Base-by-base conservation (phyloP, 1,140 invertebrate species). In the Drosophila murphyi region DNA sequence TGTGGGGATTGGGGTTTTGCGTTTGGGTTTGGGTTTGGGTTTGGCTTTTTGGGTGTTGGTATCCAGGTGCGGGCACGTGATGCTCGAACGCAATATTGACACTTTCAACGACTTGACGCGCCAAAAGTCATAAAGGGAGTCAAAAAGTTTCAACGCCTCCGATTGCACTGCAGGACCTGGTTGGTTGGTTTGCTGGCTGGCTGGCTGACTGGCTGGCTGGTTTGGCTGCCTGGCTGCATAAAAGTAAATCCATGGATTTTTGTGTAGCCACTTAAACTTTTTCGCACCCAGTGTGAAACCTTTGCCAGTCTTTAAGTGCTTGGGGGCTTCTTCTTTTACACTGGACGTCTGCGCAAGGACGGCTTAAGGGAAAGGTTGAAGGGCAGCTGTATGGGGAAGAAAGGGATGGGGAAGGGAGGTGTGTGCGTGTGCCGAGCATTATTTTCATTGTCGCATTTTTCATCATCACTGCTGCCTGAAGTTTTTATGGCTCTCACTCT, bases 391-490 rank as follows among this genome's bases (percentile, higher is more conserved):
- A 20, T 34, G 34, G 50, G 62, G 52, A 31, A 31, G 41, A 41
- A 62, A 37, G 41, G 34, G 39, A 6, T 67, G 43, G 5, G 48
- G 43, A 39, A 39, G 10, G 61, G 20, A 20, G 20, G 67, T 51
- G 65, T 54, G 63, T 87, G 87, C 64, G 74, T 83, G 85, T 89
- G 80, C 68, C 63, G 63, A 75, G 78, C 79, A 89, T 91, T 91
- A 89, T 82, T 91, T 91, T 91, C 88, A 91, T 91, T 91, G 88
- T 89, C 88, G 81, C 88, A 91, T 91, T 91, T 91, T 91, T 91
- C 88, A 91, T 91, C 89, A 89, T 91, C 82, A 80, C 72, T 43
- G 68, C 74, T 72, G 48, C 69, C 60, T 55, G 69, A 82, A 90
- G 82, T 86, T 86, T 86, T 90, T 86, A 82, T 90, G 76, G 75